These are phyloP conservation scores for Ectemnius continuus DNA, from an alignment of 2,888 invertebrate species.

Conservation along the genomic window DNA sequence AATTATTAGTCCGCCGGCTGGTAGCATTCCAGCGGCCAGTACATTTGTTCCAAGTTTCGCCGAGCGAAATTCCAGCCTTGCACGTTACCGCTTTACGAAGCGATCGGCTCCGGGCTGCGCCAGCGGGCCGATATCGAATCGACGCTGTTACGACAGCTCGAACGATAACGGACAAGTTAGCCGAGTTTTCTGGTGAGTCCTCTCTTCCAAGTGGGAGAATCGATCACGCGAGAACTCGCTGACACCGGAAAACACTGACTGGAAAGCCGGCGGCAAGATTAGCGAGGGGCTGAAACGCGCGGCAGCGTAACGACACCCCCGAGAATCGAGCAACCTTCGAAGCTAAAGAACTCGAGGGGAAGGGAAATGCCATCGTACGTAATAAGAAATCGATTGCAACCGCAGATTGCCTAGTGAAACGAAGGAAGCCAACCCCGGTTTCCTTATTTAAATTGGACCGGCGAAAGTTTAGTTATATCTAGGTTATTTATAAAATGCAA, in stretches of 20 bases:
- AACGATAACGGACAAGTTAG: not conserved
- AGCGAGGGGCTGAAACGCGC: constrained; percentile 50
- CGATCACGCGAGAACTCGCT: constrained; percentile 39
- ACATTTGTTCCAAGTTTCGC: no score
- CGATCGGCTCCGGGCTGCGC: no score
- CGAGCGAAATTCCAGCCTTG: no score
- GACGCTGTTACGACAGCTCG: no score
- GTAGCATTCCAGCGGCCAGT: not conserved
- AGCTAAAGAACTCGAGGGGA: constrained; percentile 36
- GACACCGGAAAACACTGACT: constrained; percentile 42
- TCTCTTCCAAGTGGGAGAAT: constrained; percentile 23
- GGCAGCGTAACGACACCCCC: constrained; percentile 49
- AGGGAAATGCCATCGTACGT: constrained; percentile 35
- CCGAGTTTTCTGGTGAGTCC: constrained; percentile 28
- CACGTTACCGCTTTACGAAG: no score
- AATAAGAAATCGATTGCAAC: constrained; percentile 61
- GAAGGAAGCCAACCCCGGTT: constrained; percentile 45
- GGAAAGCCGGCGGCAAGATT: constrained; percentile 41
- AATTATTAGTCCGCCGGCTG: constrained; percentile 2
- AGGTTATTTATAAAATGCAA: no score
- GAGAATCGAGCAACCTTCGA: constrained; percentile 43
- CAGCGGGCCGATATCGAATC: no score
- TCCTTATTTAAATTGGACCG: constrained; percentile 37
- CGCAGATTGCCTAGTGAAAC: constrained; percentile 50
- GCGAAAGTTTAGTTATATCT: constrained; percentile 22